phyloP scores from a whole-genome alignment of 1,140 invertebrate species.

The Meteorus sp. region DNA sequence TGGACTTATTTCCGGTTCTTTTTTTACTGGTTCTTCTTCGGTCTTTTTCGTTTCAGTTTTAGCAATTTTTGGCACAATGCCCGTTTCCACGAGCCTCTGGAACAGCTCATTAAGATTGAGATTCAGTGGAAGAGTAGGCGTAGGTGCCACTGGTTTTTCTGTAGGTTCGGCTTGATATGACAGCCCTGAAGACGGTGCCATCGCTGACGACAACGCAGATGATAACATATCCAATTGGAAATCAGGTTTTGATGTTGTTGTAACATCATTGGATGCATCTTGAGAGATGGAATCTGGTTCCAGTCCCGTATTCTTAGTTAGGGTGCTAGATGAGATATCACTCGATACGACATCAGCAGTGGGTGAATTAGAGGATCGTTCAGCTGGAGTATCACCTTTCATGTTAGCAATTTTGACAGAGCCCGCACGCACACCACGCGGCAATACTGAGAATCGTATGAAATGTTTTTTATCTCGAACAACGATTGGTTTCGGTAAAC shows the following conservation, averaged over 20 bases:
- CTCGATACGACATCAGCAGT: conserved; percentile 27
- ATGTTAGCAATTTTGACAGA: conserved; percentile 71
- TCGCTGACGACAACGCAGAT: conserved; percentile 65
- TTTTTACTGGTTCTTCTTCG: conserved; percentile 50
- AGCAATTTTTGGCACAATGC: conserved; percentile 69
- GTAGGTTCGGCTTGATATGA: conserved; percentile 58
- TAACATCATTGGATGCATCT: conserved; percentile 45
- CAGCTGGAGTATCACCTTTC: conserved; percentile 57
- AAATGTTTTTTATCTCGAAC: conserved; percentile 81
- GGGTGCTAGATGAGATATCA: background rate
- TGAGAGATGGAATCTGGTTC: conserved; percentile 51
- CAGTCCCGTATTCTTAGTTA: conserved; percentile 27
- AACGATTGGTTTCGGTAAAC: conserved; percentile 84
- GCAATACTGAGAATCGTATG: conserved; percentile 78
- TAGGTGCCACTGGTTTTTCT: conserved; percentile 43
- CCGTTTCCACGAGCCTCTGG: conserved; percentile 79
- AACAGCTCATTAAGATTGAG: conserved; percentile 82
- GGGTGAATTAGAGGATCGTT: conserved; percentile 37
- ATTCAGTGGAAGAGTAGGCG: conserved; percentile 47
- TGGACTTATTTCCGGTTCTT: conserved; percentile 61
- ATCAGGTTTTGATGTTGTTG: conserved; percentile 44
- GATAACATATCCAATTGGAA: conserved; percentile 65
- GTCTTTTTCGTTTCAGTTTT: conserved; percentile 53
- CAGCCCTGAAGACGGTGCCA: conserved; percentile 62
- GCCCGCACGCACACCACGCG: conserved; percentile 72